A percentile compares a stretch with the other conserved stretches of the same genome.
phyloP scores from a whole-genome alignment of 2,888 invertebrate species.

The Ectemnius continuus region DNA sequence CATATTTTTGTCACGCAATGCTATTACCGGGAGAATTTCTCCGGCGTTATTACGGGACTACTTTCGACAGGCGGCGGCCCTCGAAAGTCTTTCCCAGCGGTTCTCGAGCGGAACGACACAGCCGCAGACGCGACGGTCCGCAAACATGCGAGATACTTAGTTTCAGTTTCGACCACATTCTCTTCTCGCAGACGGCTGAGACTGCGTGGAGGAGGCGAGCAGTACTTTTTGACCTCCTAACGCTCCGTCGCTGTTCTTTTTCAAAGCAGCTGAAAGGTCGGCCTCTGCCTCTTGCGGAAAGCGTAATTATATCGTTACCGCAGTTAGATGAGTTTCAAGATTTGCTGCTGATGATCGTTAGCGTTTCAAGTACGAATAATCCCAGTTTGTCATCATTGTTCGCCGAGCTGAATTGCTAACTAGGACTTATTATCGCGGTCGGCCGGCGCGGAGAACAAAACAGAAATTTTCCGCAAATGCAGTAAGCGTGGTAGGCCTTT shows the following conservation, averaged over 20 bases:
- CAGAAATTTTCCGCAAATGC: constrained; percentile 36
- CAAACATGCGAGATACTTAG: neutral
- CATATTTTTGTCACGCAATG: constrained; percentile 2
- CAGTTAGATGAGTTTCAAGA: constrained; percentile 2
- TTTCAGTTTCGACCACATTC: neutral
- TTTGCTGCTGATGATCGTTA: constrained; percentile 21
- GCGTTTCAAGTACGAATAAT: constrained; percentile 37
- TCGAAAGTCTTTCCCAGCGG: constrained; percentile 16
- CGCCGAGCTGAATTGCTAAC: constrained; percentile 49
- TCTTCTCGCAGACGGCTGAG: neutral
- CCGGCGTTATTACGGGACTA: neutral
- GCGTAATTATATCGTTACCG: constrained; percentile 1
- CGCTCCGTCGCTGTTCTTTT: neutral
- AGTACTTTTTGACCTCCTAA: neutral
- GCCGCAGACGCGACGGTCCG: neutral
- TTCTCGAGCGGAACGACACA: neutral
- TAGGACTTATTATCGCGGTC: constrained; percentile 33
- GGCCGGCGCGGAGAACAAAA: constrained; percentile 10
- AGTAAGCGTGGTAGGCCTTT: constrained; percentile 37
- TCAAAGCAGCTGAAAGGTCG: neutral
- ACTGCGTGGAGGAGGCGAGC: neutral
- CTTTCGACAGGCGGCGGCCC: constrained; percentile 13
- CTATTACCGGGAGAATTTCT: constrained; percentile 6
- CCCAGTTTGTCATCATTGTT: constrained; percentile 30
- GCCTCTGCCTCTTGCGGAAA: neutral